Evolutionary conservation across 2,888 invertebrate genomes (phyloP).

Genomic region (Tipula helvola): DNA sequence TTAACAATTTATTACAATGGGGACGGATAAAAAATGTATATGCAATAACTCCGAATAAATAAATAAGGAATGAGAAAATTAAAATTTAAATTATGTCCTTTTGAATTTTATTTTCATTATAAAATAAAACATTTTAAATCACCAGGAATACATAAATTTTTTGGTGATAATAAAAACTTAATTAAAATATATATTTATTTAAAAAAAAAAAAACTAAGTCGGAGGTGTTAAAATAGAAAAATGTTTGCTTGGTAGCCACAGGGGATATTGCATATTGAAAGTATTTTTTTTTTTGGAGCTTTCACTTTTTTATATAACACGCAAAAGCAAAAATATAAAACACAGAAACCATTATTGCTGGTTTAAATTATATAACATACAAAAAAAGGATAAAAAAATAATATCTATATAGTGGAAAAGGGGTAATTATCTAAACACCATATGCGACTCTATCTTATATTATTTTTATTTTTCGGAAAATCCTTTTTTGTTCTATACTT

Average conservation of each 20-base stretch:
- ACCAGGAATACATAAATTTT: not conserved
- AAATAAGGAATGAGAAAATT: not conserved
- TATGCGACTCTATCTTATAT: not conserved
- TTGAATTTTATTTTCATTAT: not conserved
- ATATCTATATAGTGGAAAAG: not conserved
- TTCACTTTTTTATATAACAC: not conserved
- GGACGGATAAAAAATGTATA: not conserved
- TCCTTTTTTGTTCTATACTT: not conserved
- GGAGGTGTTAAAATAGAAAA: not conserved
- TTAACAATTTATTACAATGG: not conserved
- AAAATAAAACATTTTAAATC: not conserved
- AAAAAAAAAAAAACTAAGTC: conserved; percentile 5
- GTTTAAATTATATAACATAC: not conserved
- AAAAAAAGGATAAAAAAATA: not conserved
- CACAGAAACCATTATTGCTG: not conserved
- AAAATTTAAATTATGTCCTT: conserved; percentile 1
- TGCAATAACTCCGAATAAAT: not conserved
- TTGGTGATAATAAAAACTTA: not conserved
- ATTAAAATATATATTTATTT: not conserved
- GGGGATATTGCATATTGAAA: not conserved
- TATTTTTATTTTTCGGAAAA: not conserved
- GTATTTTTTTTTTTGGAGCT: not conserved
- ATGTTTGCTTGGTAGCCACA: not conserved
- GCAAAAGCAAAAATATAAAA: not conserved
- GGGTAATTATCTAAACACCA: conserved; percentile 9